Evolutionary conservation across 2,888 invertebrate species (phyloP).

Genomic region (Acrobasis suavella): DNA sequence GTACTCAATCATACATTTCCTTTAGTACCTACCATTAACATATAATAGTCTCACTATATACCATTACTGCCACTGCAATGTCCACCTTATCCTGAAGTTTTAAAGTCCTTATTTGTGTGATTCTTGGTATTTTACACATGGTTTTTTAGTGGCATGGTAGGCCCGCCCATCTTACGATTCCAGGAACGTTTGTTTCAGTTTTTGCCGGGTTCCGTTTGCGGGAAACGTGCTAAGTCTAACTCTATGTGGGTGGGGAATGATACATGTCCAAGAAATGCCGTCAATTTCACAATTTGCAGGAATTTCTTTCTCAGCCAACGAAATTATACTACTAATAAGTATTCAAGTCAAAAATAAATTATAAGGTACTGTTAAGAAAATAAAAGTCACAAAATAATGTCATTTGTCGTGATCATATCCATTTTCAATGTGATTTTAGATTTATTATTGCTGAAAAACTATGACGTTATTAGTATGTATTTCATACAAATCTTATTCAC

Average conservation of each 20-base stretch:
- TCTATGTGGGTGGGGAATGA: slow-evolving; percentile 16
- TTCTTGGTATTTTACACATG: not conserved
- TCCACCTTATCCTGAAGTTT: not conserved
- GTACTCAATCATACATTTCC: slow-evolving; percentile 14
- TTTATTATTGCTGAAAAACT: too few species aligned
- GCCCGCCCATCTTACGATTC: slow-evolving; percentile 21
- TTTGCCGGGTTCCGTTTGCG: slow-evolving; percentile 15
- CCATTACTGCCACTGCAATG: not conserved
- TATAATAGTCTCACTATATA: slow-evolving; percentile 18
- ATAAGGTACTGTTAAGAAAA: too few species aligned
- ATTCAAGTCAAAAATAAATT: too few species aligned
- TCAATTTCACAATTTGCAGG: not conserved
- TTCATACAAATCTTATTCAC: too few species aligned
- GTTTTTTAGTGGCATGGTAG: slow-evolving; percentile 17
- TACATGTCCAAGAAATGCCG: slow-evolving; percentile 15
- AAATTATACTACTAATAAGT: too few species aligned
- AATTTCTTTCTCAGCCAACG: not conserved
- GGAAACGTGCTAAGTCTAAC: slow-evolving; percentile 15
- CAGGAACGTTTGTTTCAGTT: slow-evolving; percentile 22
- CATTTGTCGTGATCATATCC: too few species aligned
- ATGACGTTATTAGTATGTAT: too few species aligned
- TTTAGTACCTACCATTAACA: slow-evolving; percentile 17
- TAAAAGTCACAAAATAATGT: too few species aligned
- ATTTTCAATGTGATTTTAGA: too few species aligned
- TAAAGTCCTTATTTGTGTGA: not conserved